phyloP scores from a whole-genome alignment of 2,113 vertebrate genomes.

The Sapajus apella region DNA sequence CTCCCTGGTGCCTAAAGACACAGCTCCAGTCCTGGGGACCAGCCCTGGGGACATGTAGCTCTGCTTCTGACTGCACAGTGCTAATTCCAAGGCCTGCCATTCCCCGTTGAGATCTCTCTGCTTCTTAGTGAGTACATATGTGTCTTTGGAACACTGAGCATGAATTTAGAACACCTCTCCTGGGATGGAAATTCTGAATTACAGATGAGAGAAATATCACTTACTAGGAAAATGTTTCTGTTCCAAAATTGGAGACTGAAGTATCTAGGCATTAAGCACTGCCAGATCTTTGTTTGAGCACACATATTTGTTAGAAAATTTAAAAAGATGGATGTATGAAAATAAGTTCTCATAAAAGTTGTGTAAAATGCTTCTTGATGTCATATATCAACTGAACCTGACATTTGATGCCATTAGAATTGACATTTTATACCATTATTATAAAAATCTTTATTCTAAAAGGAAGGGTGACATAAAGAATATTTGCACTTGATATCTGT shows the following conservation, averaged over 20 bases:
- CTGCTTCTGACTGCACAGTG: not conserved
- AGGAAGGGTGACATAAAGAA: constrained; percentile 7
- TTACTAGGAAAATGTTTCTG: constrained; percentile 10
- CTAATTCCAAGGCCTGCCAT: not conserved
- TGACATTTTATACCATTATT: not conserved
- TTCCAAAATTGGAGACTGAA: constrained; percentile 26
- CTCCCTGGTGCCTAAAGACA: not conserved
- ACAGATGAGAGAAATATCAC: constrained; percentile 39
- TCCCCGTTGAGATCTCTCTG: not conserved
- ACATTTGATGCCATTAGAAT: not conserved
- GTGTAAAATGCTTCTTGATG: not conserved
- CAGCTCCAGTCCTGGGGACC: fast-evolving
- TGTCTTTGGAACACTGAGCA: not conserved
- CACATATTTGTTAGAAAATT: constrained; percentile 23
- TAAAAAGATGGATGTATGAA: constrained; percentile 20
- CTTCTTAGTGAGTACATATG: not conserved
- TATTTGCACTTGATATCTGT: not conserved
- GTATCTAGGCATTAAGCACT: not conserved
- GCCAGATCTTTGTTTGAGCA: not conserved
- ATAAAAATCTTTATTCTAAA: constrained; percentile 21
- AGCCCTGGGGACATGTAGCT: not conserved
- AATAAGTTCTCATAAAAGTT: constrained; percentile 22
- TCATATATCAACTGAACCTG: not conserved
- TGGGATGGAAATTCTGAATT: constrained; percentile 52
- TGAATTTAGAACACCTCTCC: constrained; percentile 59